These are phyloP conservation scores for Nothoprocta pentlandii DNA, from an alignment of 2,113 vertebrate species.

Conservation along the genomic window DNA sequence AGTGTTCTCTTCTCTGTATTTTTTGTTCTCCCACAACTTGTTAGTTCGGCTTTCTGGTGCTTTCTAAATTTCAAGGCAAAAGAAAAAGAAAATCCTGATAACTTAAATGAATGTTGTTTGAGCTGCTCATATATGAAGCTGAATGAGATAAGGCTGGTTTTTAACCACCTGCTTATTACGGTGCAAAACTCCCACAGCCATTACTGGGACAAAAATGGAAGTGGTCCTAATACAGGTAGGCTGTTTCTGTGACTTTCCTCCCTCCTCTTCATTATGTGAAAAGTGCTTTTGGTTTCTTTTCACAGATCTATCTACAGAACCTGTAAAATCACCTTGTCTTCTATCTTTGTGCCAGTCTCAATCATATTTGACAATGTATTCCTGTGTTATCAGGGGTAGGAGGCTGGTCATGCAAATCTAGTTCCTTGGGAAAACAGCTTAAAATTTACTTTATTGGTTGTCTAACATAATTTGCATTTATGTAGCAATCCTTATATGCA, in stretches of 20 bases:
- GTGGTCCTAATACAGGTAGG: neutral
- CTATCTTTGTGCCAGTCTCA: neutral
- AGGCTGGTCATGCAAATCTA: neutral
- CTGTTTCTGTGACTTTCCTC: neutral
- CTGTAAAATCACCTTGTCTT: neutral
- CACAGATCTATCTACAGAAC: neutral
- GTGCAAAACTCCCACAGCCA: neutral
- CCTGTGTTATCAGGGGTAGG: neutral
- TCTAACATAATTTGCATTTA: slow-evolving; percentile 14
- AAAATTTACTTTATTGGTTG: slow-evolving; percentile 36
- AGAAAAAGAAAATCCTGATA: neutral
- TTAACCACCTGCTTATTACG: neutral
- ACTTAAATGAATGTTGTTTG: neutral
- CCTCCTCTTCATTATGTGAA: neutral
- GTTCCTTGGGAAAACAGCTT: neutral
- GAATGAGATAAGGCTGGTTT: neutral
- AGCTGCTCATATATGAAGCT: neutral
- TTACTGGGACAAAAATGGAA: neutral
- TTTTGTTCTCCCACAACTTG: neutral
- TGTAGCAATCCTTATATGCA: slow-evolving; percentile 15
- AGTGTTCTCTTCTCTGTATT: neutral
- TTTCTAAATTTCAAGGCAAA: neutral
- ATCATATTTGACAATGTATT: neutral
- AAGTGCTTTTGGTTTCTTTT: neutral
- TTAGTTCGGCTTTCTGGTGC: neutral